phyloP scores from a whole-genome alignment of 1,140 invertebrate species.

The Brachystomella parvula region DNA sequence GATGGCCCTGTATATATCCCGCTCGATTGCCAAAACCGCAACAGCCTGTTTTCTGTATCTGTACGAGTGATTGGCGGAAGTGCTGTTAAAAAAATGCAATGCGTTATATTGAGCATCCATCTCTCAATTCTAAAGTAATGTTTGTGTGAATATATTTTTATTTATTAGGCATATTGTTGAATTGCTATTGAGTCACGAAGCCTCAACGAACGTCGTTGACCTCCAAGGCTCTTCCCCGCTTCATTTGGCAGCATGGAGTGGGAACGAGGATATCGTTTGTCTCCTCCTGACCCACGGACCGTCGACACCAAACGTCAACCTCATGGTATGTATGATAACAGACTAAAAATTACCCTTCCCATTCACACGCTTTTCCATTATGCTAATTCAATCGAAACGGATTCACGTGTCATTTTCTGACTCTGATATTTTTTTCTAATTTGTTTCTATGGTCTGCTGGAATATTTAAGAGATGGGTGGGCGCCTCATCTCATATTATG shows the following conservation, averaged over 20 bases:
- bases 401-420: neutral
- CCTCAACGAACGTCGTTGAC: conserved; percentile 77
- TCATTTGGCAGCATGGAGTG: conserved; percentile 79
- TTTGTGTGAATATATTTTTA: conserved; percentile 11
- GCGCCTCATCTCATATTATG: neutral
- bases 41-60: no score
- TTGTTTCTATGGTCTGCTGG: neutral
- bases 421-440: neutral
- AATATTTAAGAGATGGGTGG: neutral
- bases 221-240: conserved; percentile 75
- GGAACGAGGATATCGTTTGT: conserved; percentile 71
- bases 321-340: conserved; percentile 53
- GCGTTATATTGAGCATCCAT: neutral
- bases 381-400: neutral
- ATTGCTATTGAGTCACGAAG: conserved; percentile 74
- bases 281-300: conserved; percentile 66
- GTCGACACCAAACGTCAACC: conserved; percentile 68
- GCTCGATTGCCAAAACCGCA: no score
- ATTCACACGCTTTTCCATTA: neutral
- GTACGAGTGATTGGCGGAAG: no score
- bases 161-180: conserved; percentile 72
- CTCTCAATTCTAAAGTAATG: neutral
- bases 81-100: neutral
- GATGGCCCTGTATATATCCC: no score
- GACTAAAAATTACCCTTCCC: neutral